Base-by-base conservation (phyloP, 2,797 vertebrate genomes). In the Bradypodion ventrale region DNA sequence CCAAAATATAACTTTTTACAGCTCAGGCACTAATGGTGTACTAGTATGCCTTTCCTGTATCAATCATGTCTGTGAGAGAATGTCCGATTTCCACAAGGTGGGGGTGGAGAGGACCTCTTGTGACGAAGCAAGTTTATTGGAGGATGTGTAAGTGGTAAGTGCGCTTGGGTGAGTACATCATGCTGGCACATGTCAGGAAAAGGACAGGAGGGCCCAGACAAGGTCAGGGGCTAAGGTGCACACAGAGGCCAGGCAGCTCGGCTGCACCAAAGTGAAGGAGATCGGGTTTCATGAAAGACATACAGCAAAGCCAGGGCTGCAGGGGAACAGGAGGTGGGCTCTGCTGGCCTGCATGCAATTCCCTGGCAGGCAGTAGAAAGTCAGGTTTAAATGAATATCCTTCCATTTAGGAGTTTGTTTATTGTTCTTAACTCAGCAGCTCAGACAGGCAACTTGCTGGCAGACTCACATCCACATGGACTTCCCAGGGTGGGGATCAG, bases 191-290 rank as follows among this genome's bases (percentile, higher is more conserved):
- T 86, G 94, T 93, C 91, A 89, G 87, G 81, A 88, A 85, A 78
- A 91, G 93, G 92, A 91, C 90, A 82, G 87, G 86, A 83, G 88
- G 96, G 95, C 94, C 95, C 96, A 97, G 97, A 96, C 97, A 91
- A 96, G 97, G 97, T 97, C 96, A 97, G 86, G 94, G 97, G 95
- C 97, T 96, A 97, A 96, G 96, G 98, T 97, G 98, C 98, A 97
- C 40, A 0, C 82, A 89, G 94, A 96, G 98, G 98, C 93, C 96
- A 96, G 62, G 84, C 76, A 44, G 86, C 37, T 60, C 59, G 44
- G 66, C 90, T 87, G 91, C 89, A 91, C 92, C 82, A 5, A 88
- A 46, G 90, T 7, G 5, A 3, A 76, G 92, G 37, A 82, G 93
- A 91, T 93, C 93, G 86, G 89, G 89, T 93, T 93, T 93, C 94